Percentiles rank a stretch among this genome's conserved stretches.
phyloP scores from a whole-genome alignment of 2,113 vertebrate genomes.

The Myotis davidii region DNA sequence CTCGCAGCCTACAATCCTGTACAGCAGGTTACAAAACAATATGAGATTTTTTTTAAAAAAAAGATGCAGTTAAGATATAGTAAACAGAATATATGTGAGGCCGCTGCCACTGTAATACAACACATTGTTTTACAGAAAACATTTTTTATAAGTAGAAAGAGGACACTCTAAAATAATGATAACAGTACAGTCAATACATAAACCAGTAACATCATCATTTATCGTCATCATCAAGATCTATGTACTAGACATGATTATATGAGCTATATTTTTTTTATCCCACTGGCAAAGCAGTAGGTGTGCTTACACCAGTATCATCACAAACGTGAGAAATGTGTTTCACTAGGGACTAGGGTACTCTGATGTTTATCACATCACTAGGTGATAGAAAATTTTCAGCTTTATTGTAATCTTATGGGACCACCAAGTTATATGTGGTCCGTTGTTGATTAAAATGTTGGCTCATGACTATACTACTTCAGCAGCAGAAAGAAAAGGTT shows the following conservation, averaged over 20 bases:
- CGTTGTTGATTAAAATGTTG: not conserved
- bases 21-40: not conserved
- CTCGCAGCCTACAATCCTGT: not conserved
- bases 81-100: not conserved
- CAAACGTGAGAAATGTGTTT: not conserved
- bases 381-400: not conserved
- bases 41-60: not conserved
- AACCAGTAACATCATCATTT: not conserved
- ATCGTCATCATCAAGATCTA: not conserved
- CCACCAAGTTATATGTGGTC: not conserved
- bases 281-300: not conserved
- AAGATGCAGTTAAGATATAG: not conserved
- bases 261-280: not conserved
- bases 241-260: not conserved
- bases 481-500: not conserved
- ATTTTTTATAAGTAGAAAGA: not conserved
- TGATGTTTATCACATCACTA: not conserved
- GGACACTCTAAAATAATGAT: not conserved
- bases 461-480: not conserved
- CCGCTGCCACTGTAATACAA: not conserved
- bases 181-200: not conserved
- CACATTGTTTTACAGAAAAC: not conserved
- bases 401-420: not conserved
- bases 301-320: not conserved
- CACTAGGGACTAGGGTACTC: too few species aligned